Percentiles rank a stretch among this genome's conserved stretches.
These are phyloP conservation scores for Sterna hirundo DNA, from an alignment of 2,113 vertebrate genomes.

Conservation along the genomic window DNA sequence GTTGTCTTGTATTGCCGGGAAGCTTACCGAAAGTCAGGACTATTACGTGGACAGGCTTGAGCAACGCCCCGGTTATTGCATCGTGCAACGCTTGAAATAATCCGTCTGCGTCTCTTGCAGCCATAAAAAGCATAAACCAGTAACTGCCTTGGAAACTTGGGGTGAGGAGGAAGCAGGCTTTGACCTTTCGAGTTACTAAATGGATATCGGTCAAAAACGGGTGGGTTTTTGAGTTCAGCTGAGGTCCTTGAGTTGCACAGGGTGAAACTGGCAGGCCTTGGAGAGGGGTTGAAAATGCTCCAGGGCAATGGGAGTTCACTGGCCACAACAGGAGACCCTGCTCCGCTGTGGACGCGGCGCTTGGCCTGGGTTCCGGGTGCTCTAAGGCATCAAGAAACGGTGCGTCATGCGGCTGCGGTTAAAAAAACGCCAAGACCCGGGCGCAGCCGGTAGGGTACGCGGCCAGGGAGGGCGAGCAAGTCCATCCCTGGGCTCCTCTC, in stretches of 20 bases:
- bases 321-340: accelerated
- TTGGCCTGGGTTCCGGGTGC: background rate
- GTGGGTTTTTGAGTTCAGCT: background rate
- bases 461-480: background rate
- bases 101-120: background rate
- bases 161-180: background rate
- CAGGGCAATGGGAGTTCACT: background rate
- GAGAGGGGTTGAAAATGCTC: background rate
- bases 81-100: background rate
- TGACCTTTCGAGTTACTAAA: background rate
- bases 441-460: accelerated
- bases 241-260: background rate
- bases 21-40: background rate
- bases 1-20: background rate
- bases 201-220: background rate
- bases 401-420: background rate
- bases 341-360: background rate
- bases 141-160: background rate
- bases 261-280: background rate
- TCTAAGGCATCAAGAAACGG: background rate
- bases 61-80: background rate
- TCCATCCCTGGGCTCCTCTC: background rate
- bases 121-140: background rate
- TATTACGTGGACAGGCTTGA: background rate
- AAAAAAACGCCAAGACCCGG: background rate